These are phyloP conservation scores for Ornithoptera priamus DNA, from an alignment of 2,888 invertebrate genomes.

Conservation along the genomic window DNA sequence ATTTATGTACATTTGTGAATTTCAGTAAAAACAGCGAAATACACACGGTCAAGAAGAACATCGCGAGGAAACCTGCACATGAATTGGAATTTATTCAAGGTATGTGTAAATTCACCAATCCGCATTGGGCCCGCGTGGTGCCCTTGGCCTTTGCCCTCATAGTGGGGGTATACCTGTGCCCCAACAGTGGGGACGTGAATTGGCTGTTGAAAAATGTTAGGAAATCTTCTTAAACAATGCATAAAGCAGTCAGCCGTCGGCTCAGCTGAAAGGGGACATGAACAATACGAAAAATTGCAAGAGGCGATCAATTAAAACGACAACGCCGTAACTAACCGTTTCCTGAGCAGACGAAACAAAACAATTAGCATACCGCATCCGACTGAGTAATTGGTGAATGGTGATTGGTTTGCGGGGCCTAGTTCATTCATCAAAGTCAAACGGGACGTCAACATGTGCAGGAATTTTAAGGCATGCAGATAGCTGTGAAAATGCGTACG, in stretches of 20 bases:
- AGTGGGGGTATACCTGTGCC: too few relatives aligned
- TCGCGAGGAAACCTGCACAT: too few relatives aligned
- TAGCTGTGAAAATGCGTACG: conserved; percentile 21
- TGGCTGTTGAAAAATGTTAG: too few relatives aligned
- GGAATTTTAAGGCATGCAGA: conserved; percentile 18
- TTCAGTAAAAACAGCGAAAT: too few relatives aligned
- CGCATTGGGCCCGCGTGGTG: too few relatives aligned
- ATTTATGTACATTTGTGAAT: too few relatives aligned
- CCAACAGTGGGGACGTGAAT: too few relatives aligned
- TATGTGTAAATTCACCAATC: too few relatives aligned
- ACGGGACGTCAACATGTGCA: conserved; percentile 3
- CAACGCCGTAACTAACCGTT: conserved; percentile 22
- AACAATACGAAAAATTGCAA: conserved; percentile 23
- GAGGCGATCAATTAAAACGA: conserved; percentile 25
- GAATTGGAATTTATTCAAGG: too few relatives aligned
- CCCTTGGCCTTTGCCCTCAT: too few relatives aligned
- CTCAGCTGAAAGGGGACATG: conserved; percentile 8
- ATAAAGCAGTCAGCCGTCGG: neutral
- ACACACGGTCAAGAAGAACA: too few relatives aligned
- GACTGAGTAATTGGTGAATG: conserved; percentile 25
- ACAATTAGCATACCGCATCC: conserved; percentile 20
- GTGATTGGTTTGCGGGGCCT: conserved; percentile 16
- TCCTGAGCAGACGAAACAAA: conserved; percentile 28
- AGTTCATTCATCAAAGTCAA: conserved; percentile 28
- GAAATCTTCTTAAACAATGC: too few relatives aligned